Evolutionary conservation across 1,140 invertebrate genomes (phyloP), one percentile per base, ranked within the genome.

Genomic region (Rhynchophorus ferrugineus): DNA sequence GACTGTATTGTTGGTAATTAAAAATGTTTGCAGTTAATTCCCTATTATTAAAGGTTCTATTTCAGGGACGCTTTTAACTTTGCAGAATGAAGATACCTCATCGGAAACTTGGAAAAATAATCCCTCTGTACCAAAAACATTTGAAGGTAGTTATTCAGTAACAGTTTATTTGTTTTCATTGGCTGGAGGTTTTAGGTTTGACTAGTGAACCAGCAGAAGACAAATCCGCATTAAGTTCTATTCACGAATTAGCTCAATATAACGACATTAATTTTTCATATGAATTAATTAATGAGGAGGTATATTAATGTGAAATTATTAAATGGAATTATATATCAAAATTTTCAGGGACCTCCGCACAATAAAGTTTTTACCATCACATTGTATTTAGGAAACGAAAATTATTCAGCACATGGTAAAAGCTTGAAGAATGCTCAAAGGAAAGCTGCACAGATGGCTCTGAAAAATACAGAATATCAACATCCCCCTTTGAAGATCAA

Each of bases 371-470:
- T 63, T 47, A 58, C 53, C 33, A 49, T 66, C 21, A 44, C 35
- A 3, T 56, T 66, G 14, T 48, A n/a, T 20, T 44, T 66, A 14
- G 62, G 62, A 7, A 56, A 63, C 19, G 62, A 66, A 60, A 38
- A 35, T n/a, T 64, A 59, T 47, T 34, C 58, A 24, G 58, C 51
- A 34, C 44, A 47, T 39, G 58, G 53, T 2, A 57, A 53, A 34
- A 63, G 58, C 43, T 37, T 63, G n/a, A 66, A 66, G 41, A 58
- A 60, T 44, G 64, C 64, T 17, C 52, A 63, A 48, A 45, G 59
- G 45, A 44, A 29, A 21, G 62, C 60, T 22, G 61, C 64, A 7
- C 29, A 20, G 20, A 11, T 17, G 21, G 64, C 61, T 11, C 44
- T 66, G 18, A 35, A 44, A 44, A 53, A 59, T n/a, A 64, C 64